Evolutionary conservation across 2,797 vertebrate genomes (phyloP), one percentile per base, ranked within the genome.

Genomic region (Phalloptychus januarius): DNA sequence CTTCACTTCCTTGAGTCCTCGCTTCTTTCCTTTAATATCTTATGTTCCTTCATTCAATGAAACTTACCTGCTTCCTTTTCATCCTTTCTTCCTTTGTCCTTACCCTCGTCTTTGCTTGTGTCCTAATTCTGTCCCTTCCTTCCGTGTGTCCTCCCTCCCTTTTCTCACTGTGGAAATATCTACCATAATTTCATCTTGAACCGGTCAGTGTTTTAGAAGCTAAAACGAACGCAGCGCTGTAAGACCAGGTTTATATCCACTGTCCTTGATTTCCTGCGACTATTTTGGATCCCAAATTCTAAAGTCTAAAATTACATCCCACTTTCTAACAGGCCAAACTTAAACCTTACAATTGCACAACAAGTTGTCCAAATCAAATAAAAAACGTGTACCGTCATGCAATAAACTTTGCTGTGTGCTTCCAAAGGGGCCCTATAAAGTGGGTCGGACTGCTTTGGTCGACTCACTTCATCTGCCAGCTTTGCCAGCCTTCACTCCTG

Each of bases 251-350:
- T 33, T 33, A 33, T 33, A 33, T 61, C 28, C 12, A 5, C 13
- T 12, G 1, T 33, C 58, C n/a, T 28, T 69, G 38, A 4, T 69
- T 42, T 69, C 12, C 23, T 42, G 38, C 8, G 0, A 42, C 20
- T n/a, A 42, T 15, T 40, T 25, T 40, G 18, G 8, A 42, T 6
- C 12, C 25, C 40, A 44, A 8, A 28, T 8, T 28, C 23, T 74
- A 38, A 71, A 3, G 18, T 81, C 69, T 82, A 85, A 76, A 79
- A 88, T 67, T 79, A 28, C 4, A 13, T 71, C 36, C 44, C 71
- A 86, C 76, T 85, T 87, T 85, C 83, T 31, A 72, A 74, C 75
- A 81, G 79, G 81, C 84, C 87, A 89, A 86, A 89, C 67, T 79
- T 79, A 82, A 83, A 81, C 36, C 77, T 87, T 77, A 82, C 61